Percentiles rank a stretch among this genome's conserved stretches.
These are phyloP conservation scores for Pseudoatta argentina DNA, from an alignment of 1,140 invertebrate genomes.

Conservation along the genomic window DNA sequence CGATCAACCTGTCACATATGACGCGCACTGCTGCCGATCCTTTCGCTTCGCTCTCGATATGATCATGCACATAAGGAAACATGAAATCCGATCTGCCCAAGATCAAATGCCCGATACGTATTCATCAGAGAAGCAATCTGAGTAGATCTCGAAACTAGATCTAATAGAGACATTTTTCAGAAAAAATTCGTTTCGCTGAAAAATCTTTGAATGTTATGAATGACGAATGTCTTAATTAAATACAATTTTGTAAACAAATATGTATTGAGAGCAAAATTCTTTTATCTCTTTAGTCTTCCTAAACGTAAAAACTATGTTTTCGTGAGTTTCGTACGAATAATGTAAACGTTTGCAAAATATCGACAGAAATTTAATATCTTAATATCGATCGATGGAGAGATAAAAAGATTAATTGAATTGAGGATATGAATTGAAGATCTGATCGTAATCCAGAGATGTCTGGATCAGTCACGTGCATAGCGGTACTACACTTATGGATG, in stretches of 20 bases:
- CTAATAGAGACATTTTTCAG: not conserved
- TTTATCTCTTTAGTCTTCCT: not conserved
- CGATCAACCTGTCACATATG: constrained; percentile 63
- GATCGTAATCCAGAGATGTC: constrained; percentile 1
- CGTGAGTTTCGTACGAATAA: not conserved
- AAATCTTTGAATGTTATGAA: not conserved
- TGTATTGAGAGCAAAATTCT: not conserved
- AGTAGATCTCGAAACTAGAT: not conserved
- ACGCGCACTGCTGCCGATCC: not conserved
- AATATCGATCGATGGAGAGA: not conserved
- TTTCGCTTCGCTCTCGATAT: not conserved
- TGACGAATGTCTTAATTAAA: not conserved
- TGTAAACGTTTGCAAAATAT: not conserved
- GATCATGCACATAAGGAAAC: constrained; percentile 9
- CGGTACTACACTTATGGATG: constrained; percentile 42
- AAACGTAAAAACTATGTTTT: not conserved
- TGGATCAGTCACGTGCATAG: constrained; percentile 28
- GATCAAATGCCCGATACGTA: not conserved
- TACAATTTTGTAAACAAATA: not conserved
- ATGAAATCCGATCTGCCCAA: not conserved
- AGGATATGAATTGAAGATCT: not conserved
- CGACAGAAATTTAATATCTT: not conserved
- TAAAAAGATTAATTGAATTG: not conserved
- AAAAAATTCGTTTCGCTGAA: not conserved
- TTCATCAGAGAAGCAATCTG: not conserved